Base-by-base conservation (phyloP, 2,888 invertebrate species). In the Aphidius colemani region DNA sequence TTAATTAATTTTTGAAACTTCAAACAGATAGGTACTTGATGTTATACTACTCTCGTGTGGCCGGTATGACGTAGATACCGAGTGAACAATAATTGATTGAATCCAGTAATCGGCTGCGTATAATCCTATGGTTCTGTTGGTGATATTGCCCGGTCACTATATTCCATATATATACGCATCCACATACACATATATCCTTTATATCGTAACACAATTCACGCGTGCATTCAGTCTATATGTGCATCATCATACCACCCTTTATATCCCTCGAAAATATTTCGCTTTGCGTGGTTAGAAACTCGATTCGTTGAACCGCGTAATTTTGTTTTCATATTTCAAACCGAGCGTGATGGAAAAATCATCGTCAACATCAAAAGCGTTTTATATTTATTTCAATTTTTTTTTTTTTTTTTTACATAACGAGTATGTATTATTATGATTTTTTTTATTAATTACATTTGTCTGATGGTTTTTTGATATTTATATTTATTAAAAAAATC, bases 121-220 rank as follows among this genome's bases (percentile, higher is more conserved):
- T 78, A 78, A 78, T 75, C 78, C 72, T 73, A 70, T 78, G 77
- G 78, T 78, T 76, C 77, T 76, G 75, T 78, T 77, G 74, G 73
- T 71, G 73, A 74, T 76, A 73, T 71, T 65, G 41, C 43, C n/a
- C n/a, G 40, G 53, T 40, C 55, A 55, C 53, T 41, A 53, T 53
- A 18, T 53, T 7, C 10, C 18, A 40, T 51, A 51, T 40, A 51
- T 44, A 53, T 53, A 45, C 45, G 8, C 44, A 45, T 56, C 45
- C 56, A 30, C 46, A 53, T 39, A 61, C 48, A 53, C 61, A 39
- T 46, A 46, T 48, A 13, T 53, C 13, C 13, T 18, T 18, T 53
- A 45, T 13, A 18, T 56, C 45, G 56, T 53, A 53, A 55, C 61
- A 40, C 61, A 53, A 40, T 30, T 30, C 55, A 55, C 56, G 41